Base-by-base conservation (phyloP, 2,888 invertebrate species). In the Boloria selene region DNA sequence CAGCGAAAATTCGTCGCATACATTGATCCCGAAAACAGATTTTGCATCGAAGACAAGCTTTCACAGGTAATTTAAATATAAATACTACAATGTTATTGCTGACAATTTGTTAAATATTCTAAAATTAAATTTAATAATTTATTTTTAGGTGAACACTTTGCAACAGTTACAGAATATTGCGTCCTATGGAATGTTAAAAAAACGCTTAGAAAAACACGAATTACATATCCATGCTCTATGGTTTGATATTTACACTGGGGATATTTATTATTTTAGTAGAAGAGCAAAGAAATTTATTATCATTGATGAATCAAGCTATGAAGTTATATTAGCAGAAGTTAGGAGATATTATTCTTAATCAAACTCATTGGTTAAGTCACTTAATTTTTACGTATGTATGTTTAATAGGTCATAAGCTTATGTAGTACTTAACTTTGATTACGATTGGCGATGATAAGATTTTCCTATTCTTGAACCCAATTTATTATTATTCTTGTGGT, bases 241-340 rank as follows among this genome's bases (percentile, higher is more conserved):
- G 99, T 98, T 99, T 84, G 99, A 99, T 84, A 97, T 99, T 83
- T 98, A 98, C 82, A 97, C 98, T 0, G 99, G 98, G 0, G 98
- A 98, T 84, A 97, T 99, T 78, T 98, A 97, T 84, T 97, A 97
- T 86, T 99, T 99, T 82, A 98, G 98, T 81, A 94, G 98, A 75
- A 95, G 95, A 38, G 95, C 95, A 52, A 98, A 98, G 85, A 91
- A 93, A 67, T 99, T 98, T 84, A 93, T 98, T 16, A 94, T 96
- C 73, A 96, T 99, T 65, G 97, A 97, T 79, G 98, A 98, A 86
- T 88, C 94, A 1, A 96, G 95, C 38, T 95, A 97, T 72, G 95
- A 95, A 55, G 93, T 93, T 68, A 92, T 98, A 70, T 87, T 96
- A 65, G 93, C 94, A 51, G 98, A 98, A 93, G 94, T 97, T 45